These are phyloP conservation scores for Catocala nupta DNA, from an alignment of 2,888 invertebrate genomes.

Conservation along the genomic window DNA sequence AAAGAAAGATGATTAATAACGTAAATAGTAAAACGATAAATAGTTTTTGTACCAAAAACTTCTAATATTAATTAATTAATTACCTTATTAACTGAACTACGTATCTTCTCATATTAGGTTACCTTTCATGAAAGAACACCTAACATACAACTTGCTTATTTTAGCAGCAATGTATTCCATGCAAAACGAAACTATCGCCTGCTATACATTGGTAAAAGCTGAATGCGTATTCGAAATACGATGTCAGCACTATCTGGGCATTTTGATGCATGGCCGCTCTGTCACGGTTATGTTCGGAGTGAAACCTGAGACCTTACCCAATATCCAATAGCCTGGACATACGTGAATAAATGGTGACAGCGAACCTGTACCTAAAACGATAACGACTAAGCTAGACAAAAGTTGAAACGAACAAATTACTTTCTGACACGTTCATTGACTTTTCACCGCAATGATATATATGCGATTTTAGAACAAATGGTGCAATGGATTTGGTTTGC, in stretches of 20 bases:
- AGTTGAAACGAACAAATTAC: constrained; percentile 4
- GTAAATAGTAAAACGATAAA: too few relatives aligned
- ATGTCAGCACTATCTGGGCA: constrained; percentile 34
- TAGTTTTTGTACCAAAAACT: too few relatives aligned
- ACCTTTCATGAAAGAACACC: too few relatives aligned
- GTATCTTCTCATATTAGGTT: too few relatives aligned
- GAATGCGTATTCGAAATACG: constrained; percentile 36
- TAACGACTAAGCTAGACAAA: constrained; percentile 2
- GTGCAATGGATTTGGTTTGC: constrained; percentile 21
- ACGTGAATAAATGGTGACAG: constrained; percentile 32
- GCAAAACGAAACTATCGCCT: constrained; percentile 2
- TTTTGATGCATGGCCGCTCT: constrained; percentile 47
- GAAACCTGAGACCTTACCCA: constrained; percentile 36
- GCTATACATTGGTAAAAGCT: constrained; percentile 8
- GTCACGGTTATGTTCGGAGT: constrained; percentile 40
- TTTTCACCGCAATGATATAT: neutral
- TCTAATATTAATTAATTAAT: too few relatives aligned
- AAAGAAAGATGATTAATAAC: too few relatives aligned
- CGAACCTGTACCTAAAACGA: constrained; percentile 4
- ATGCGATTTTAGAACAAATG: neutral
- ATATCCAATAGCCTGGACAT: constrained; percentile 33
- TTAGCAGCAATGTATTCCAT: constrained; percentile 21
- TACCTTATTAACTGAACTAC: too few relatives aligned
- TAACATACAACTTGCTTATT: neutral
- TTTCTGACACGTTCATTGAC: constrained; percentile 18